phyloP scores from a whole-genome alignment of 2,888 invertebrate genomes.

The Parasteatoda lunata region DNA sequence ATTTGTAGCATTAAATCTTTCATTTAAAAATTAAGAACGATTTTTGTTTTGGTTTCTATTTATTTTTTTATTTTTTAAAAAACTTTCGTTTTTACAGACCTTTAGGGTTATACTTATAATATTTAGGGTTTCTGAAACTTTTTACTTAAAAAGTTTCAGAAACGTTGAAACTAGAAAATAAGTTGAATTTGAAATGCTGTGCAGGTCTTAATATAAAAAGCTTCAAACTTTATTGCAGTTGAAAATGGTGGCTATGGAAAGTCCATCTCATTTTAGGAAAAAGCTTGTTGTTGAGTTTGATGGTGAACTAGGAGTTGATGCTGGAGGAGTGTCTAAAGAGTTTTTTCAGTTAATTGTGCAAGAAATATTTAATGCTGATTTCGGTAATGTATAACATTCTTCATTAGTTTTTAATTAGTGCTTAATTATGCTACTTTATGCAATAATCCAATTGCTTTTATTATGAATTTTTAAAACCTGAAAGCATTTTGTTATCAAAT shows the following conservation, averaged over 20 bases:
- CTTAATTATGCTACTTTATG: neutral
- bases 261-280: constrained; percentile 92
- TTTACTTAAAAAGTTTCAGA: no score
- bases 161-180: no score
- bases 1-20: no score
- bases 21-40: no score
- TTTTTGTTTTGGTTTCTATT: no score
- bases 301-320: constrained; percentile 96
- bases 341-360: constrained; percentile 93
- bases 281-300: constrained; percentile 96
- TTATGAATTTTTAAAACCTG: neutral
- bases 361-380: constrained; percentile 96
- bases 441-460: no score
- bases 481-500: neutral
- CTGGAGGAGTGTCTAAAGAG: constrained; percentile 97
- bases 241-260: constrained; percentile 93
- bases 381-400: constrained; percentile 77
- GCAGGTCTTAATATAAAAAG: no score
- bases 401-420: neutral
- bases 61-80: no score
- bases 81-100: no score
- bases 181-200: no score
- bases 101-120: neutral
- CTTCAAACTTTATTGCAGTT: constrained; percentile 77
- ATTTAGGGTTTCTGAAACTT: neutral